Evolutionary conservation across 2,113 vertebrate species (phyloP), one percentile per base, ranked within the genome.

Genomic region (Thomomys bottae): DNA sequence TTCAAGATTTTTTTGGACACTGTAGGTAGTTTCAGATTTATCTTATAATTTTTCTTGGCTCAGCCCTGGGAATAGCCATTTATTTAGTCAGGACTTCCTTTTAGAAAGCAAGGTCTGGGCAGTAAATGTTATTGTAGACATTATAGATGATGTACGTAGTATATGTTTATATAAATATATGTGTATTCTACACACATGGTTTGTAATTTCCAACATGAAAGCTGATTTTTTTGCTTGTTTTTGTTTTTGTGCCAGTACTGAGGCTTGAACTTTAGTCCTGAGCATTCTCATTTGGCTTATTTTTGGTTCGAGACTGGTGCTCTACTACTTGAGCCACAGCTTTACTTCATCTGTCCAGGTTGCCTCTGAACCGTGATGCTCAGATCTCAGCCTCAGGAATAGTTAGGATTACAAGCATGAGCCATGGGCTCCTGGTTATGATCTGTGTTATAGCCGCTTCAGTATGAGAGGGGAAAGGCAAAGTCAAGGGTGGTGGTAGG

Each of bases 1-100:
- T 90, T 90, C 63, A n/a, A 87, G 28, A 18, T 76, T 79, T 49
- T 92, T 95, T 87, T 82, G 76, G 84, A 86, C 40, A 91, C 11
- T 76, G 8, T 6, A 67, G 34, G 12, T 18, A 49, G 64, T 59
- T 93, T 91, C 12, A 38, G 17, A 24, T 40, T 83, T 9, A 45
- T 34, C 7, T 73, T 88, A 6, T 88, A 40, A 23, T 93, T 77
- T 54, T 91, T 45, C 38, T 73, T 83, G 59, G 20, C 64, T 91
- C 59, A 26, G 26, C 6, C n/a, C 15, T 81, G 10, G 18, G 54
- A 90, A 4, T 38, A 67, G 24, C 24, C 49, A 73, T 77, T 88
- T 88, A 36, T 68, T 18, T 75, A 86, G 3, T 36, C 54, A 30
- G 38, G 3, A 21, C 67, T 72, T 7, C 30, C 82, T 54, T 91